Conservation (phyloP, 2,797 vertebrate species). For the Pseudomugil tenellus region DNA sequence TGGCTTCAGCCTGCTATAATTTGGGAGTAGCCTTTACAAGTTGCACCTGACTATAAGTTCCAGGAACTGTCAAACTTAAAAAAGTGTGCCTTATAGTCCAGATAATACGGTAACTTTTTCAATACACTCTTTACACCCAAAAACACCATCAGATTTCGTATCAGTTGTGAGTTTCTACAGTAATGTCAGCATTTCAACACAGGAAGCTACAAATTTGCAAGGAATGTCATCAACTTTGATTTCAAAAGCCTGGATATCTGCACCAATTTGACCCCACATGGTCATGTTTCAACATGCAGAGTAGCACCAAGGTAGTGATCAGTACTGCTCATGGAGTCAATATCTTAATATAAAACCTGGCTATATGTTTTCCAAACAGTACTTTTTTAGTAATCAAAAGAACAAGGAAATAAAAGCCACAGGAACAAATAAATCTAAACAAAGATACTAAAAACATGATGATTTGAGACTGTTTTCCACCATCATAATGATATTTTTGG, state of each 20-base stretch:
- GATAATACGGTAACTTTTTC: too few species aligned
- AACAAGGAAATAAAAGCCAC: background rate
- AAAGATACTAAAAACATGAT: background rate
- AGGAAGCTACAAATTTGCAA: background rate
- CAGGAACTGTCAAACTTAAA: too few species aligned
- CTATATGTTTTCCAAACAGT: background rate
- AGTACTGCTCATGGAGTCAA: too few species aligned
- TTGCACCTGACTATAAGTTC: too few species aligned
- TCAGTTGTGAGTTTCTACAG: background rate
- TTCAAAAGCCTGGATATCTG: background rate
- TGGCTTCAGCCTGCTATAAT: too few species aligned
- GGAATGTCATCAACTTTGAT: background rate
- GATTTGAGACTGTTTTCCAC: background rate
- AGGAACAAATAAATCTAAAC: background rate
- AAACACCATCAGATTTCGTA: background rate
- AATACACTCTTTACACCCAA: too few species aligned
- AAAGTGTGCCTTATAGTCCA: too few species aligned
- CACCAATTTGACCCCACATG: too few species aligned
- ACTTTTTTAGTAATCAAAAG: background rate
- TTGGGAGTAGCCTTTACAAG: too few species aligned
- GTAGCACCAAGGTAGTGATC: too few species aligned
- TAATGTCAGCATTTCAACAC: background rate
- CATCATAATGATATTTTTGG: background rate
- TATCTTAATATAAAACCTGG: background rate
- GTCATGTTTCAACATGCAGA: background rate